These are phyloP conservation scores for Agrochola lychnidis DNA, from an alignment of 2,888 invertebrate genomes.

Conservation along the genomic window DNA sequence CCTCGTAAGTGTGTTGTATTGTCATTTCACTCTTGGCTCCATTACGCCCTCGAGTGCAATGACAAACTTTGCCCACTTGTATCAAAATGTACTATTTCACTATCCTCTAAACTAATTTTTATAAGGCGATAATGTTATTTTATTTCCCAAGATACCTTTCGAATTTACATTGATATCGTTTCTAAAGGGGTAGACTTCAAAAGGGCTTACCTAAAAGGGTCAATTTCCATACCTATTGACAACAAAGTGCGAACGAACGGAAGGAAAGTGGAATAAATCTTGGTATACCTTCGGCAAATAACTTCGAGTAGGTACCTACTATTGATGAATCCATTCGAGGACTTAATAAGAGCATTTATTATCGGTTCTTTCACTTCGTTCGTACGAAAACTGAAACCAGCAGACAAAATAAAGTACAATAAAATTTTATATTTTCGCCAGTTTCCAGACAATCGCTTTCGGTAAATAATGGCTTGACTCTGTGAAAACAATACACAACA, in stretches of 20 bases:
- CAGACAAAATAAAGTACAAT: slow-evolving; percentile 2
- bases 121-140: slow-evolving; percentile 59
- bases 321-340: slow-evolving; percentile 57
- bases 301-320: slow-evolving; percentile 16
- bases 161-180: slow-evolving; percentile 60
- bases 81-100: background rate
- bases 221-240: slow-evolving; percentile 73
- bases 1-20: background rate
- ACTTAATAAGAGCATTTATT: slow-evolving; percentile 49
- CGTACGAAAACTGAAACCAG: slow-evolving; percentile 11
- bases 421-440: slow-evolving; percentile 5
- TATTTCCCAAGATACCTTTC: slow-evolving; percentile 46
- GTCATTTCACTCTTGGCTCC: background rate
- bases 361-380: slow-evolving; percentile 17
- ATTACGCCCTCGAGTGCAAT: background rate
- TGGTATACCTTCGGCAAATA: slow-evolving; percentile 57
- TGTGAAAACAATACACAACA: slow-evolving; percentile 37
- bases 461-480: slow-evolving; percentile 28
- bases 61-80: background rate
- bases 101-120: slow-evolving; percentile 31
- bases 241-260: slow-evolving; percentile 53
- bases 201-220: slow-evolving; percentile 59
- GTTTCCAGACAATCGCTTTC: slow-evolving; percentile 15
- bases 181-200: slow-evolving; percentile 48
- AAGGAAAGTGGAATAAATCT: slow-evolving; percentile 61